A percentile compares a stretch with the other conserved stretches of the same genome.
Evolutionary conservation across 2,888 invertebrate species (phyloP).

Genomic region (Notodonta ziczac): DNA sequence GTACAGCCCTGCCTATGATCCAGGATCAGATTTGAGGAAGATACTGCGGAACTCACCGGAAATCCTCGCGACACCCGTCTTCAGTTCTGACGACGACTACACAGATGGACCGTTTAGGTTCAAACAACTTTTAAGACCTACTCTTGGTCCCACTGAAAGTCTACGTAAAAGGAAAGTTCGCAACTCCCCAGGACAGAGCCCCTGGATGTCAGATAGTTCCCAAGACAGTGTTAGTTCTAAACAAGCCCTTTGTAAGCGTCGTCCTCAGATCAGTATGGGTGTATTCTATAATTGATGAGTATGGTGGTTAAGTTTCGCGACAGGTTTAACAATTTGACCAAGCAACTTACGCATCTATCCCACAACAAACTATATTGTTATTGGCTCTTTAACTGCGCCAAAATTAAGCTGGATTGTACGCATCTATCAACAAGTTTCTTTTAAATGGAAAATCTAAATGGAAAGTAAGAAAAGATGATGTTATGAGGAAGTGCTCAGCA

Average conservation of each 20-base stretch:
- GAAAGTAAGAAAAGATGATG: too few species aligned
- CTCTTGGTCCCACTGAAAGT: conserved; percentile 88
- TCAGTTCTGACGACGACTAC: conserved; percentile 82
- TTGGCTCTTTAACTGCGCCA: too few species aligned
- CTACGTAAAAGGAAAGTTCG: conserved; percentile 86
- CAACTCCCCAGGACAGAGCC: conserved; percentile 70
- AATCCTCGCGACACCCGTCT: conserved; percentile 74
- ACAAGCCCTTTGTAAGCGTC: conserved; percentile 69
- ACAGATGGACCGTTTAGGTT: conserved; percentile 88
- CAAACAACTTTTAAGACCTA: conserved; percentile 86
- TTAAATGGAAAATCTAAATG: too few species aligned
- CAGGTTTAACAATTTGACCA: not conserved
- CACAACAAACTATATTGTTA: too few species aligned
- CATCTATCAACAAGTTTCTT: too few species aligned
- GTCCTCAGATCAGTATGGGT: conserved; percentile 80
- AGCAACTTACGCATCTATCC: not conserved
- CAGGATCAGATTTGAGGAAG: conserved; percentile 76
- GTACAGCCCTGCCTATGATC: conserved; percentile 69
- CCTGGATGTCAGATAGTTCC: conserved; percentile 80
- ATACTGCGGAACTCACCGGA: conserved; percentile 79
- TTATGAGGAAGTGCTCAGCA: too few species aligned
- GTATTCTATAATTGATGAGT: conserved; percentile 69
- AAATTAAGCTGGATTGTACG: too few species aligned
- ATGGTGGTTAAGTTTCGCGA: too few species aligned
- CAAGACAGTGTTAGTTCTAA: conserved; percentile 75